Evolutionary conservation across 2,888 invertebrate genomes (phyloP).

Genomic region (Aleiodes testaceus): DNA sequence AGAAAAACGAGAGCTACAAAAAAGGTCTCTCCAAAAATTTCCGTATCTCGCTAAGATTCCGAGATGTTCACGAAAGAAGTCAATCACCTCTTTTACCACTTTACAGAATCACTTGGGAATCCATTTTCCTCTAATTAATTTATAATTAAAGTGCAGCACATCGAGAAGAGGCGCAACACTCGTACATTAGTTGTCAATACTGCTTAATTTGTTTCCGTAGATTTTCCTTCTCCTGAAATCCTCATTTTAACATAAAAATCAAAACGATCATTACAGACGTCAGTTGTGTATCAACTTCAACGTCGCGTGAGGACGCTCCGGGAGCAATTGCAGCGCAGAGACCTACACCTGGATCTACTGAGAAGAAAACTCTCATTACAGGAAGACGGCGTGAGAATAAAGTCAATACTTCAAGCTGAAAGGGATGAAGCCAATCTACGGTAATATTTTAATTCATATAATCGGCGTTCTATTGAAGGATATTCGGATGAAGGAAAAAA

Average conservation of each 20-base stretch:
- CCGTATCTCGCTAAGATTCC: too few relatives aligned
- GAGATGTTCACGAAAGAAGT: too few relatives aligned
- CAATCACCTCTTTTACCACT: too few relatives aligned
- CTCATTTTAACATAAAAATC: not conserved
- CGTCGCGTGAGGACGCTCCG: constrained; percentile 87
- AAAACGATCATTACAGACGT: constrained; percentile 76
- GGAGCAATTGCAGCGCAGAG: constrained; percentile 93
- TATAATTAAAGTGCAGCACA: too few relatives aligned
- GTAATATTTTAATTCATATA: constrained; percentile 56
- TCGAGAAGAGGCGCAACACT: too few relatives aligned
- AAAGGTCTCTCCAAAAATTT: too few relatives aligned
- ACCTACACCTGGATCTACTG: constrained; percentile 91
- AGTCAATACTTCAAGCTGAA: constrained; percentile 76
- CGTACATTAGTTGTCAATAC: not conserved
- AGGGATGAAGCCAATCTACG: constrained; percentile 73
- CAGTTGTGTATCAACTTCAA: constrained; percentile 92
- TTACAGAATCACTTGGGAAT: too few relatives aligned
- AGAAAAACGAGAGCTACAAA: too few relatives aligned
- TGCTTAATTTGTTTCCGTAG: not conserved
- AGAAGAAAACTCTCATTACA: constrained; percentile 89
- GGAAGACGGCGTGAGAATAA: constrained; percentile 82
- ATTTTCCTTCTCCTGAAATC: not conserved
- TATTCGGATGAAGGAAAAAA: not conserved
- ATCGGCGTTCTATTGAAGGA: constrained; percentile 33
- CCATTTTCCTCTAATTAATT: too few relatives aligned